Evolutionary conservation across 2,888 invertebrate species (phyloP).

Genomic region (Acrobasis suavella): DNA sequence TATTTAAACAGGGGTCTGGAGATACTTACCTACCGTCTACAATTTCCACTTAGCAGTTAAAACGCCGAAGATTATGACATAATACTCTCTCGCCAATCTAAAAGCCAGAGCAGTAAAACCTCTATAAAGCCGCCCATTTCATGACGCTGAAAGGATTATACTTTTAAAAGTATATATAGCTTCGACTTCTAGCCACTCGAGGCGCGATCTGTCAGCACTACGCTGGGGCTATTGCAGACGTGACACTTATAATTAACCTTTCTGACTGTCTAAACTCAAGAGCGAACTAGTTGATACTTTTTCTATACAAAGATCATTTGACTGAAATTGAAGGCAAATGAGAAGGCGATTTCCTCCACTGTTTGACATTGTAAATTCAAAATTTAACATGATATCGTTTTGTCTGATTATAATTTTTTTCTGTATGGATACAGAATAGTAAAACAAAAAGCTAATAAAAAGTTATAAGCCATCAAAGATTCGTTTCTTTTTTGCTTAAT

Average conservation of each 20-base stretch:
- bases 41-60: conserved; percentile 4
- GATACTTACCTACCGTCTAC: background rate
- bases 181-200: conserved; percentile 45
- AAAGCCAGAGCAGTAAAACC: conserved; percentile 20
- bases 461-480: too few relatives aligned
- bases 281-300: too few relatives aligned
- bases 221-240: conserved; percentile 39
- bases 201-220: conserved; percentile 68
- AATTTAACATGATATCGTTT: too few relatives aligned
- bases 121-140: conserved; percentile 16
- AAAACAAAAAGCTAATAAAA: too few relatives aligned
- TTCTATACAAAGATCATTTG: too few relatives aligned
- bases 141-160: conserved; percentile 20
- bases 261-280: too few relatives aligned
- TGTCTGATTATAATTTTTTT: too few relatives aligned
- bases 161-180: conserved; percentile 13
- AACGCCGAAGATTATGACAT: conserved; percentile 25
- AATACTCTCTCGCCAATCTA: conserved; percentile 26
- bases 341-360: too few relatives aligned
- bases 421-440: too few relatives aligned
- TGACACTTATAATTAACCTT: background rate
- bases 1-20: background rate
- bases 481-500: too few relatives aligned
- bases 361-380: too few relatives aligned
- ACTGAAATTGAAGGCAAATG: too few relatives aligned